Percentiles rank a stretch among this genome's conserved stretches.
phyloP scores from a whole-genome alignment of 1,140 invertebrate genomes.

The Drosophila ficusphila region DNA sequence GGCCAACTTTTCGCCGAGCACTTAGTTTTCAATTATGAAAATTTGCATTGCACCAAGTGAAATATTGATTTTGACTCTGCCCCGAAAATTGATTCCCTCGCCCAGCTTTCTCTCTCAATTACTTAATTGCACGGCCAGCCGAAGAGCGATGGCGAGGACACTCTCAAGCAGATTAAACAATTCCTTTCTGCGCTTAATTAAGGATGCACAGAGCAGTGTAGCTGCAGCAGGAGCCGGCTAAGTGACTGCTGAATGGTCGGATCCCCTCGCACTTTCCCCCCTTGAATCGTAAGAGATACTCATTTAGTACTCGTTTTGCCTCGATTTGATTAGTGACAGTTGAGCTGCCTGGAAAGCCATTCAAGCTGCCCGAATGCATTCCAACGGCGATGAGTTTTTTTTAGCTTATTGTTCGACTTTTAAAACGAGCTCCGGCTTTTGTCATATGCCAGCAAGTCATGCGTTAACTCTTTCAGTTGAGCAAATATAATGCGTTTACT shows the following conservation, averaged over 20 bases:
- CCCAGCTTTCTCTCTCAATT: conserved; percentile 57
- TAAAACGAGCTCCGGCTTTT: conserved; percentile 12
- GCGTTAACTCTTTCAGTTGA: conserved; percentile 47
- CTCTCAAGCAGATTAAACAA: conserved; percentile 67
- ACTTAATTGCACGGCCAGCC: conserved; percentile 61
- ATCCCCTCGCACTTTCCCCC: background rate
- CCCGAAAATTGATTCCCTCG: conserved; percentile 29
- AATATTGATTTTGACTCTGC: conserved; percentile 75
- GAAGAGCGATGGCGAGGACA: conserved; percentile 22
- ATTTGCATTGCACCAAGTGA: conserved; percentile 70
- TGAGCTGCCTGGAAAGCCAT: conserved; percentile 29
- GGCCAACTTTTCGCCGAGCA: conserved; percentile 64
- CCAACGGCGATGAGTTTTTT: conserved; percentile 14
- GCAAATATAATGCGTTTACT: conserved; percentile 40
- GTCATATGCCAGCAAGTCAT: conserved; percentile 42
- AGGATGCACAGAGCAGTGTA: conserved; percentile 37
- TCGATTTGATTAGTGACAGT: conserved; percentile 46
- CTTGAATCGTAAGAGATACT: conserved; percentile 1
- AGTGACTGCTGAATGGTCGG: conserved; percentile 34
- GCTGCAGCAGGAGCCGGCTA: conserved; percentile 1
- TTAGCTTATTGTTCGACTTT: conserved; percentile 18
- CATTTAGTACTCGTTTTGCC: conserved; percentile 1
- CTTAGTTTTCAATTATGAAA: conserved; percentile 81
- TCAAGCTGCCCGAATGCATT: conserved; percentile 42
- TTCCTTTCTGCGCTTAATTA: conserved; percentile 56